Evolutionary conservation across 1,140 invertebrate species (phyloP).

Genomic region (Pseudobourletiella spinata): DNA sequence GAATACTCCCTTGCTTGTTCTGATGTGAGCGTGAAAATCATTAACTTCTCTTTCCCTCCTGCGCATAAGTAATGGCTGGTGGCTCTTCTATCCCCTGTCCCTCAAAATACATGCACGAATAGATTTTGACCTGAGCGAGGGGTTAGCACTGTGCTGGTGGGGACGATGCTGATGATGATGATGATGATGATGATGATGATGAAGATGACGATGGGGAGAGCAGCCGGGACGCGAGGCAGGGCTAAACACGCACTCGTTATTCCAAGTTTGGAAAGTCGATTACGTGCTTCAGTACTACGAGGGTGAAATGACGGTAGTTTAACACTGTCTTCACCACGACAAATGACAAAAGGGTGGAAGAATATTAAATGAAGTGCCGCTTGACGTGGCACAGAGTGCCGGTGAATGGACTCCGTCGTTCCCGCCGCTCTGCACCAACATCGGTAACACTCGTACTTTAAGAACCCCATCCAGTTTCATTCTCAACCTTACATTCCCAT

Average conservation of each 20-base stretch:
- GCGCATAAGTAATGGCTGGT: background rate
- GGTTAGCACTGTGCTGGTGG: background rate
- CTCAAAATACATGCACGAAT: background rate
- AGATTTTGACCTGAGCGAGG: background rate
- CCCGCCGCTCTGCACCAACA: background rate
- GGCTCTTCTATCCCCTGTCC: background rate
- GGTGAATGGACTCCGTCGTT: background rate
- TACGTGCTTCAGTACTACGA: background rate
- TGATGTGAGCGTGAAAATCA: slow-evolving; percentile 3
- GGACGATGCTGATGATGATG: background rate
- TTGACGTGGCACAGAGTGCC: background rate
- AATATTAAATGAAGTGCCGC: slow-evolving; percentile 1
- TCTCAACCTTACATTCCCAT: no score
- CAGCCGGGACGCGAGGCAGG: background rate
- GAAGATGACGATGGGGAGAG: background rate
- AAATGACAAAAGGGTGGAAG: slow-evolving; percentile 2
- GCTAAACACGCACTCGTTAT: background rate
- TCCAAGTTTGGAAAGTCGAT: background rate
- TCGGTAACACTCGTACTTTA: no score
- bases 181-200: background rate
- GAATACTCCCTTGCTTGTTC: no score
- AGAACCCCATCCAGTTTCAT: no score
- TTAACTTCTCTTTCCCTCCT: background rate
- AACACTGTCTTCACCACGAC: background rate
- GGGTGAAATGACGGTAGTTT: background rate